Evolutionary conservation across 2,888 invertebrate genomes (phyloP), one percentile per base, ranked within the genome.

Genomic region (Silvanus unidentatus): DNA sequence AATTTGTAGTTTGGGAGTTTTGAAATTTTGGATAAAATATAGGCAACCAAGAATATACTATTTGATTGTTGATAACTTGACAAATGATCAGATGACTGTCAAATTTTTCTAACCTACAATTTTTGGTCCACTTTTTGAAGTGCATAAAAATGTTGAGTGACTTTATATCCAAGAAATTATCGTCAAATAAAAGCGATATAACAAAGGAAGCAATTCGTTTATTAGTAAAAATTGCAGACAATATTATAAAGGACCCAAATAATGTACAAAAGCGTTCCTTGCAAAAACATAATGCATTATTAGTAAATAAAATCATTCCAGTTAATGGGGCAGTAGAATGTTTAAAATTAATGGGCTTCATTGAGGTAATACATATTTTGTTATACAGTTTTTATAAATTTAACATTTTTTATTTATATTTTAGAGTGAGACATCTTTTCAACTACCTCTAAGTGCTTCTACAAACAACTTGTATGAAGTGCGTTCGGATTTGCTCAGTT

Each of bases 341-440:
- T 52, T 54, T 69, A 30, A 55, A 52, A 51, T 22, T 57, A 15
- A 65, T 68, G 64, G 69, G 68, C 5, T 69, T 69, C 55, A 27
- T 55, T 52, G 68, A 69, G 53, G 69, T 69, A 56, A 10, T n/a
- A n/a, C n/a, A n/a, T n/a, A n/a, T n/a, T n/a, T n/a, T n/a, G n/a
- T 43, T 39, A 35, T 38, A 22, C 14, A 9, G 22, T 22, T 15
- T 28, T 28, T 38, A 42, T 22, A 29, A 35, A 37, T 10, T 16
- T 35, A 29, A 4, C 8, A 22, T 28, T 32, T 11, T 11, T 32
- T 32, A 32, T 3, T 32, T 12, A 32, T 32, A 13, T 57, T 55
- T 34, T 46, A 62, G 62, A 50, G 42, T 41, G 48, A 45, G n/a
- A 46, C 46, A 12, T 27, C 27, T 36, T 59, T 55, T 44, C 43